These are phyloP conservation scores for Oligia latruncula DNA, from an alignment of 2,888 invertebrate species.

Conservation along the genomic window DNA sequence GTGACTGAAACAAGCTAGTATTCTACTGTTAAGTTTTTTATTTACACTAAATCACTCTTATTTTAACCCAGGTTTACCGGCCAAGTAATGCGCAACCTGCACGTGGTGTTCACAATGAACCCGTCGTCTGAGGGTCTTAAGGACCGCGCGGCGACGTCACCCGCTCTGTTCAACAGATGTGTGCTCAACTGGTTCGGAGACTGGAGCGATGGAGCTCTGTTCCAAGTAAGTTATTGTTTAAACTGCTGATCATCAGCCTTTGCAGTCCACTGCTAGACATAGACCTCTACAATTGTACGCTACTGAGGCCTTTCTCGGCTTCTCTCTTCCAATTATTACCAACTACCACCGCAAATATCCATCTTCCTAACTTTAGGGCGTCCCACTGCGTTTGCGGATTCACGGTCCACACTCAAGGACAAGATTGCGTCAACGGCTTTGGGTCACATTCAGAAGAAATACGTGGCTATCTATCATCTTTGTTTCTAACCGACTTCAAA, in stretches of 20 bases:
- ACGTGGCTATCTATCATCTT: not conserved
- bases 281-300: not conserved
- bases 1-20: not conserved
- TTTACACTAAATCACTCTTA: not conserved
- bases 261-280: no score
- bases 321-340: not conserved
- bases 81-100: conserved; percentile 99
- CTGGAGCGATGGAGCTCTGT: conserved; percentile 99
- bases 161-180: conserved; percentile 99
- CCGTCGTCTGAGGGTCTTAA: conserved; percentile 99
- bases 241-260: not conserved
- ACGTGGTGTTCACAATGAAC: conserved; percentile 99
- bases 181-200: conserved; percentile 99
- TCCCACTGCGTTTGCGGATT: not conserved
- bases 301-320: not conserved
- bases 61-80: conserved; percentile 94
- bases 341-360: not conserved
- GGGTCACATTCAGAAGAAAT: not conserved
- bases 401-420: not conserved
- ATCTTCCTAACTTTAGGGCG: not conserved
- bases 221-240: conserved; percentile 91
- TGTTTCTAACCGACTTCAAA: no score
- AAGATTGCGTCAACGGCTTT: not conserved
- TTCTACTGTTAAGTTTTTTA: not conserved
- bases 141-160: conserved; percentile 99